phyloP scores from a whole-genome alignment of 2,797 vertebrate species.

The Steatocranus sp. region DNA sequence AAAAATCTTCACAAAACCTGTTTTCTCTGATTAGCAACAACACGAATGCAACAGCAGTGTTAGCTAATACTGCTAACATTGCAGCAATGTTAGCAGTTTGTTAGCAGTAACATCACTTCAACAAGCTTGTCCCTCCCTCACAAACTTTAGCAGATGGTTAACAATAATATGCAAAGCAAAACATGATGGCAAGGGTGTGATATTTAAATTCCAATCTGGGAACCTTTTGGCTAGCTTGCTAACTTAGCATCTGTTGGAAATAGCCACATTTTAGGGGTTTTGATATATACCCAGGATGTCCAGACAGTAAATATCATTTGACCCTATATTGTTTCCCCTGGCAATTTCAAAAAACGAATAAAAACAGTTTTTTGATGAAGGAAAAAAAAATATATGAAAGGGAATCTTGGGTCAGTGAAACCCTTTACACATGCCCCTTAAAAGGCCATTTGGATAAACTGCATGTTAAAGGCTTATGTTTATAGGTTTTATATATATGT shows the following conservation, averaged over 20 bases:
- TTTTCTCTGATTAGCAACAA: not conserved
- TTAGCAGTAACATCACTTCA: not conserved
- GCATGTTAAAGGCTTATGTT: not conserved
- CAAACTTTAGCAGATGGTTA: not conserved
- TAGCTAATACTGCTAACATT: not conserved
- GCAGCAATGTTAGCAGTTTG: not conserved
- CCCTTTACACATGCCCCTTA: not conserved
- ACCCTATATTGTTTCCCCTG: not conserved
- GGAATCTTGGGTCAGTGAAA: not conserved
- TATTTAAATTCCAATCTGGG: not conserved
- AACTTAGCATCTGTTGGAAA: not conserved
- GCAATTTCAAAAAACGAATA: not conserved
- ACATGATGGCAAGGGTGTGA: not conserved
- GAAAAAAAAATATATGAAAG: not conserved
- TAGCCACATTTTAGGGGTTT: not conserved
- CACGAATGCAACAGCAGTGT: accelerated
- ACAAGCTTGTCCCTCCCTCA: not conserved
- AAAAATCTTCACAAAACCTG: not conserved
- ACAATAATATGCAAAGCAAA: not conserved
- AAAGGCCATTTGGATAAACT: not conserved
- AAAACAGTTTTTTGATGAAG: not conserved
- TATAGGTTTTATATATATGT: too few relatives aligned
- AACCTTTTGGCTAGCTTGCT: not conserved
- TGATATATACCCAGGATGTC: not conserved
- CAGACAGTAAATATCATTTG: not conserved